Evolutionary conservation across 2,797 vertebrate genomes (phyloP), one percentile per base, ranked within the genome.

Genomic region (Sphenodon punctatus): DNA sequence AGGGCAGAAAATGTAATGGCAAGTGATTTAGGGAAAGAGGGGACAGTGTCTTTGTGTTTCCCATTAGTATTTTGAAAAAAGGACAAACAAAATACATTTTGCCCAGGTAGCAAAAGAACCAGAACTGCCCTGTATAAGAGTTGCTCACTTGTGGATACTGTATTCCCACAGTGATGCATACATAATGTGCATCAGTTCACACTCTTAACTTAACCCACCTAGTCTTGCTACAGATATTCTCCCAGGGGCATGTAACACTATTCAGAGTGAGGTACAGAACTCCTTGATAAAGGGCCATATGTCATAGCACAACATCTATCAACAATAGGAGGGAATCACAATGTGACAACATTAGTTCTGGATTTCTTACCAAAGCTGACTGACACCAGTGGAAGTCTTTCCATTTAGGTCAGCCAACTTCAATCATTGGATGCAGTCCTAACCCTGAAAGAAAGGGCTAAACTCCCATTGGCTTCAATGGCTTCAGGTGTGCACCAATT

Each of bases 331-430:
- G 12, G 22, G 30, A 58, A 4, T 34, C 80, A 10, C n/a, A 53
- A 82, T 56, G 80, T 82, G 70, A 78, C 90, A 83, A 88, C 88
- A 22, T 74, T 73, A 3, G 5, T 78, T 90, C 84, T 41, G 84
- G 84, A 25, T 89, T 86, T 88, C 86, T 92, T 88, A 23, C 11
- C 32, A 58, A 58, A 58, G 23, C 55, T 55, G 55, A 36, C 5
- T 36, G 32, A 36, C 58, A 55, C 36, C 8, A 58, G 10, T 7
- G 4, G 19, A 55, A 58, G 19, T 58, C 13, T 58, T 36, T 13
- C 11, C 32, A 34, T 22, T 22, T 23, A 90, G 92, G n/a, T n/a
- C n/a, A n/a, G n/a, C n/a, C n/a, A n/a, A n/a, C n/a, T n/a, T n/a
- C n/a, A n/a, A n/a, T n/a, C n/a, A n/a, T n/a, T n/a, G n/a, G n/a